phyloP scores from a whole-genome alignment of 2,888 invertebrate genomes.

The Hypolimnas misippus region DNA sequence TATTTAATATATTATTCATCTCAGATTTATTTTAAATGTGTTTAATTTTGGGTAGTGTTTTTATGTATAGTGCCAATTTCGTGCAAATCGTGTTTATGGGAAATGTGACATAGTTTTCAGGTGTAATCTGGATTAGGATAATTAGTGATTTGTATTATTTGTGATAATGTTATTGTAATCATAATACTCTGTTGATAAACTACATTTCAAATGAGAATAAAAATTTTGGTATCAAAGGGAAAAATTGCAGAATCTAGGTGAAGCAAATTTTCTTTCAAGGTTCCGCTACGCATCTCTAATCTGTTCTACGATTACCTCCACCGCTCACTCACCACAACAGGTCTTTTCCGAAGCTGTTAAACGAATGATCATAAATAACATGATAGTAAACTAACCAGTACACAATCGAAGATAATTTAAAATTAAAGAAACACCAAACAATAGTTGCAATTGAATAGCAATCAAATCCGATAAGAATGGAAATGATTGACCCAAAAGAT shows the following conservation, averaged over 20 bases:
- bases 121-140: background rate
- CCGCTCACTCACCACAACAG: constrained; percentile 81
- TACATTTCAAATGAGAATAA: constrained; percentile 46
- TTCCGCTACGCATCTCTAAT: constrained; percentile 71
- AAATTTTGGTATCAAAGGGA: constrained; percentile 53
- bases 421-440: background rate
- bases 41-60: background rate
- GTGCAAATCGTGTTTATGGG: background rate
- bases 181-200: background rate
- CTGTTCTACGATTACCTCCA: constrained; percentile 73
- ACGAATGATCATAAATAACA: constrained; percentile 62
- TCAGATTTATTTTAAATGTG: background rate
- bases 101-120: background rate
- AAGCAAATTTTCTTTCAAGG: constrained; percentile 65
- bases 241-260: constrained; percentile 61
- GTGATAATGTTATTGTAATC: background rate
- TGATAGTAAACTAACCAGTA: constrained; percentile 12
- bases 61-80: background rate
- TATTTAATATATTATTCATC: too few species aligned
- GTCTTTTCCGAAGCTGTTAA: constrained; percentile 83
- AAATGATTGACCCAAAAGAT: background rate
- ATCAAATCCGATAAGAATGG: constrained; percentile 12
- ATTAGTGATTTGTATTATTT: background rate
- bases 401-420: too few species aligned
- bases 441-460: constrained; percentile 10